Percentiles rank a stretch among this genome's conserved stretches.
phyloP scores from a whole-genome alignment of 2,888 invertebrate species.

The Bellardia pandia region DNA sequence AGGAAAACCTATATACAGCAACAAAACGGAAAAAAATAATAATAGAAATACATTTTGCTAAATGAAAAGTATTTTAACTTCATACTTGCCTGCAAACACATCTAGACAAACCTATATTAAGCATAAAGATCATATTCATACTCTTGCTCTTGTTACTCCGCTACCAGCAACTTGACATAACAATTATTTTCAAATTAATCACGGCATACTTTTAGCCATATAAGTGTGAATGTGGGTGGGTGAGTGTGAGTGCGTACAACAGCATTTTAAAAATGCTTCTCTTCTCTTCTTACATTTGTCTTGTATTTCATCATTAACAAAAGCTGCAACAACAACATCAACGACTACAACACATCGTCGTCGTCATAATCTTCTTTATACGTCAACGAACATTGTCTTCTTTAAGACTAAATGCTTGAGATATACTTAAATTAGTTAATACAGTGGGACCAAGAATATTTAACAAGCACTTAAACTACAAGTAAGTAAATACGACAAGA shows the following conservation, averaged over 20 bases:
- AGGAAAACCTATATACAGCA: not conserved
- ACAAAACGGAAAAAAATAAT: not conserved
- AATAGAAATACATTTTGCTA: slow-evolving; percentile 1
- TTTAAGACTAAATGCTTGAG: slow-evolving; percentile 15
- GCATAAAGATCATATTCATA: no score
- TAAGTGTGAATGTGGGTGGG: not conserved
- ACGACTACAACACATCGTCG: not conserved
- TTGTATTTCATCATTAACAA: slow-evolving; percentile 34
- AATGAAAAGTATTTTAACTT: slow-evolving; percentile 14
- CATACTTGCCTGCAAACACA: not conserved
- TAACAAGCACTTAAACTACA: not conserved
- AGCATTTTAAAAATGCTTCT: slow-evolving; percentile 25
- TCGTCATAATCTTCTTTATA: slow-evolving; percentile 33
- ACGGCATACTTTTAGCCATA: slow-evolving; percentile 56
- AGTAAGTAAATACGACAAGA: no score
- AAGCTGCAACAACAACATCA: slow-evolving; percentile 2
- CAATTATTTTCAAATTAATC: slow-evolving; percentile 68
- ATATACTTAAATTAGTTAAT: not conserved
- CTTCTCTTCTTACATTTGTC: slow-evolving; percentile 32
- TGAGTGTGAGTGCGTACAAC: not conserved
- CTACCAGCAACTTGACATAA: slow-evolving; percentile 54
- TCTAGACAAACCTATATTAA: not conserved
- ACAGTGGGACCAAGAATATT: not conserved
- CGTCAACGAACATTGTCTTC: slow-evolving; percentile 30
- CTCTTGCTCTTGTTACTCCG: no score